Evolutionary conservation across 2,888 invertebrate genomes (phyloP), one percentile per base, ranked within the genome.

Genomic region (Linyphia triangularis): DNA sequence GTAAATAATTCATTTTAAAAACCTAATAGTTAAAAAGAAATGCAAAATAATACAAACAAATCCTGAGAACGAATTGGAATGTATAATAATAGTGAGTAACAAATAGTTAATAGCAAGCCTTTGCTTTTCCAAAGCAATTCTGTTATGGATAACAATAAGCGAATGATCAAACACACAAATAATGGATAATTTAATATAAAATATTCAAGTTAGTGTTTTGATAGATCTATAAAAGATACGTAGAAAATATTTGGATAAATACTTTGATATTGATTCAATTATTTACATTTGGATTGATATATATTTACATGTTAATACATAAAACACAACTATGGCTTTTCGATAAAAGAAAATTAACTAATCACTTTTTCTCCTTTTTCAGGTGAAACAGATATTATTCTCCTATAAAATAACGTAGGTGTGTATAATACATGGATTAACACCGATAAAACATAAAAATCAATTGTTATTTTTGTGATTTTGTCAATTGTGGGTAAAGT

Each of bases 41-140:
- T 67, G n/a, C 30, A 28, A 67, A 67, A 70, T 19, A 70, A 70
- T 37, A 70, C 4, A 16, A 40, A 13, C 43, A 40, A 70, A 43
- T 43, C 70, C 70, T 70, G 70, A 70, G 70, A 43, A 43, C 37
- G 9, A 70, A 70, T 2, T 70, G 70, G 70, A 70, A 70, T 70
- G 70, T 70, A 22, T 9, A 22, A 43, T n/a, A 1, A 5, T 16
- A 28, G 13, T 33, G 40, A 43, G 19, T 30, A 28, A 7, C n/a
- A 30, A 67, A 67, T 6, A 67, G 13, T n/a, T n/a, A n/a, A n/a
- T n/a, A n/a, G n/a, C n/a, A n/a, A n/a, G n/a, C n/a, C n/a, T n/a
- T n/a, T n/a, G n/a, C n/a, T n/a, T n/a, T n/a, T n/a, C n/a, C n/a
- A n/a, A n/a, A n/a, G n/a, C n/a, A n/a, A n/a, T n/a, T 9, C 26